These are phyloP conservation scores for Perdita meconis DNA, from an alignment of 2,888 invertebrate genomes.

Conservation along the genomic window DNA sequence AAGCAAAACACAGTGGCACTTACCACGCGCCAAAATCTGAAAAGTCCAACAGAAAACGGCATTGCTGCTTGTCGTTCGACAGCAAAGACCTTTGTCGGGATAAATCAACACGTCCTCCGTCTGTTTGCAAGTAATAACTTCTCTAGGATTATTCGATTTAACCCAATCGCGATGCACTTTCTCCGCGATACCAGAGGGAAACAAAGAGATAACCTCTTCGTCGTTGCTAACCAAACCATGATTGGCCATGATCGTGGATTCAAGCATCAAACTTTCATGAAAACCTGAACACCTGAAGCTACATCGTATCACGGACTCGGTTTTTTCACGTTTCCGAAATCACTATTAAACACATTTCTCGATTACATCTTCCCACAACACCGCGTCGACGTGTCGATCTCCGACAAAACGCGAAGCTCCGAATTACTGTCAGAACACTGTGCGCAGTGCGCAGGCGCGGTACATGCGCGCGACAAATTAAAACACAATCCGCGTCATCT, in stretches of 20 bases:
- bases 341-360: slow-evolving; percentile 5
- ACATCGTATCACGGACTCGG: slow-evolving; percentile 14
- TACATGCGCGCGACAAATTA: neutral
- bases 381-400: too few species aligned
- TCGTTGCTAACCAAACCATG: slow-evolving; percentile 5
- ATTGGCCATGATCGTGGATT: slow-evolving; percentile 28
- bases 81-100: slow-evolving; percentile 17
- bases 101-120: slow-evolving; percentile 30
- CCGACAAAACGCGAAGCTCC: slow-evolving; percentile 26
- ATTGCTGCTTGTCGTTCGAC: slow-evolving; percentile 29
- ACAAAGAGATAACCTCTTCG: slow-evolving; percentile 26
- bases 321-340: slow-evolving; percentile 13
- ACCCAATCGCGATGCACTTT: slow-evolving; percentile 64
- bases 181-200: slow-evolving; percentile 52
- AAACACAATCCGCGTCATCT: slow-evolving; percentile 23
- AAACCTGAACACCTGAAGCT: slow-evolving; percentile 15
- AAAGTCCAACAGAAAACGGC: slow-evolving; percentile 61
- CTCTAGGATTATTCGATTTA: slow-evolving; percentile 58
- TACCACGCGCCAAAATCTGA: slow-evolving; percentile 62
- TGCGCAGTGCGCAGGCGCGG: slow-evolving; percentile 23
- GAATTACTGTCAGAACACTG: slow-evolving; percentile 21
- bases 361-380: slow-evolving; percentile 12
- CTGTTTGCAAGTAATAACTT: slow-evolving; percentile 23
- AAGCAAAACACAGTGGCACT: slow-evolving; percentile 30
- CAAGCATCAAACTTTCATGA: slow-evolving; percentile 3